Percentiles rank a stretch among this genome's conserved stretches.
Conservation (phyloP, 30 jellyfish, hydroid and myxozoan species). For the Aurelia aurita region DNA sequence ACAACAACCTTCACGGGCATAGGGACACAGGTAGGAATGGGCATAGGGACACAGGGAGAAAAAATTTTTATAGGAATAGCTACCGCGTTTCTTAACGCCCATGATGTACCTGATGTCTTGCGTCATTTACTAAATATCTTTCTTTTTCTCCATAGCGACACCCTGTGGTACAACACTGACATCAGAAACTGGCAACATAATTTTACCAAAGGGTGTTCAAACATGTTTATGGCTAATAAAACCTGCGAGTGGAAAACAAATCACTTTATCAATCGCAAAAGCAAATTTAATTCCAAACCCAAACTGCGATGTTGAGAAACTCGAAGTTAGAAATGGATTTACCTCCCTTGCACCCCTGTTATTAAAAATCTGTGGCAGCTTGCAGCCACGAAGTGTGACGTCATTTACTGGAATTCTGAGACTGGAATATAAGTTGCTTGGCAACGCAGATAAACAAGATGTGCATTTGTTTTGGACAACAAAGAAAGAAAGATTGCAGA, state of each 20-base stretch:
- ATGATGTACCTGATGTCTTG: no score
- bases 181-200: slow-evolving; percentile 48
- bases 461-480: slow-evolving; percentile 50
- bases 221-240: slow-evolving; percentile 64
- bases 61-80: no score
- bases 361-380: slow-evolving; percentile 55
- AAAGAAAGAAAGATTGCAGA: not conserved
- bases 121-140: no score
- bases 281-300: slow-evolving; percentile 61
- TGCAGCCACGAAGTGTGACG: slow-evolving; percentile 30
- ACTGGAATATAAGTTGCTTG: slow-evolving; percentile 11
- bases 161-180: slow-evolving; percentile 61
- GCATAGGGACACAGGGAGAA: no score
- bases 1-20: no score
- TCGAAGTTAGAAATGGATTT: slow-evolving; percentile 58
- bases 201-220: slow-evolving; percentile 30
- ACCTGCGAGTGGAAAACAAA: slow-evolving; percentile 40
- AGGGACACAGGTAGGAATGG: no score
- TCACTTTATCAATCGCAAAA: slow-evolving; percentile 51
- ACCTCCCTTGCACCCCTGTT: slow-evolving; percentile 70
- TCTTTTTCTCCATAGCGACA: slow-evolving; percentile 12
- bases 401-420: slow-evolving; percentile 53
- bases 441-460: slow-evolving; percentile 26
- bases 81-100: no score
- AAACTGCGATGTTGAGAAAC: slow-evolving; percentile 42